Evolutionary conservation across 2,797 vertebrate species (phyloP).

Genomic region (Clangula hyemalis): DNA sequence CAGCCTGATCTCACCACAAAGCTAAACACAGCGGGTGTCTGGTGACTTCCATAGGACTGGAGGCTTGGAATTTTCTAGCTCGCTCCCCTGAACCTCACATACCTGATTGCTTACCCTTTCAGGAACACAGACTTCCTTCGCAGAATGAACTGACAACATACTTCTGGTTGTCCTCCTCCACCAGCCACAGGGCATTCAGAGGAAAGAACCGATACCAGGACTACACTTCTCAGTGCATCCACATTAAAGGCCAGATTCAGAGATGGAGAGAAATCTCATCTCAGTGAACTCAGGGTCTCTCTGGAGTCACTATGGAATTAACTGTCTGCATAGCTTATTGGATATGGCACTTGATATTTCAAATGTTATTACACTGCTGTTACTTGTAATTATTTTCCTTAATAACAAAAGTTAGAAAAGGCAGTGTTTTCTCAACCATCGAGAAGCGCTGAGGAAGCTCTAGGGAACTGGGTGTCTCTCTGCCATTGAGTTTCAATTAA

Average conservation of each 20-base stretch:
- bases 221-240: rapidly evolving
- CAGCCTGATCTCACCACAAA: rapidly evolving
- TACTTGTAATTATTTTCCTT: not conserved
- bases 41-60: not conserved
- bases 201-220: not conserved
- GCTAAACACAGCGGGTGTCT: rapidly evolving
- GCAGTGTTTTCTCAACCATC: not conserved
- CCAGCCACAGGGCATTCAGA: rapidly evolving
- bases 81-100: not conserved
- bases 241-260: not conserved
- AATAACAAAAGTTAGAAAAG: not conserved
- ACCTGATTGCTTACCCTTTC: rapidly evolving
- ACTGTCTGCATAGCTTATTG: not conserved
- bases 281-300: not conserved
- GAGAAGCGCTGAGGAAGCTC: not conserved
- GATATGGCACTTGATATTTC: not conserved
- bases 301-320: not conserved
- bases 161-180: not conserved
- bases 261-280: not conserved
- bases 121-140: not conserved
- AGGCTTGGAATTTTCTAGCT: not conserved
- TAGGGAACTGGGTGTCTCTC: not conserved
- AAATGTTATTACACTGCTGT: not conserved
- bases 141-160: not conserved
- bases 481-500: not conserved